Conservation (phyloP, 2,888 invertebrate species). For the Polydrusus cervinus region DNA sequence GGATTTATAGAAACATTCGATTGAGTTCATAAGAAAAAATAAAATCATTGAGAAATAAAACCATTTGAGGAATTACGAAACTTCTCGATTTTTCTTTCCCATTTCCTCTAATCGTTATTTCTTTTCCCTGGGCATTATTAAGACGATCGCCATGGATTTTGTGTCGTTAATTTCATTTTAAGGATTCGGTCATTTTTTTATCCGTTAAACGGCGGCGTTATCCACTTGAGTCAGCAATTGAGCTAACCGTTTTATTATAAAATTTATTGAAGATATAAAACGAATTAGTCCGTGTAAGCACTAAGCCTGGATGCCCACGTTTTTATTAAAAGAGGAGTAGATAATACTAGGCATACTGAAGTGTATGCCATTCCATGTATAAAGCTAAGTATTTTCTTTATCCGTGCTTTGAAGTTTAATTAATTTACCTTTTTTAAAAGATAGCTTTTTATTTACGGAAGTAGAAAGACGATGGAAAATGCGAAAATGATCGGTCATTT, state of each 20-base stretch:
- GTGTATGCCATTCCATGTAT: conserved; percentile 4
- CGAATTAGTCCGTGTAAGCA: conserved; percentile 33
- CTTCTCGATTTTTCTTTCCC: conserved; percentile 42
- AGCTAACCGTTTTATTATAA: conserved; percentile 36
- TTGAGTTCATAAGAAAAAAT: conserved; percentile 24
- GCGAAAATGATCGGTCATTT: conserved; percentile 31
- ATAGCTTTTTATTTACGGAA: conserved; percentile 27
- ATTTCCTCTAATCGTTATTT: conserved; percentile 44
- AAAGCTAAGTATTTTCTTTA: conserved; percentile 20
- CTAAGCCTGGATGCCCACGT: conserved; percentile 15
- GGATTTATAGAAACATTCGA: not conserved
- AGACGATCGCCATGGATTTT: conserved; percentile 46
- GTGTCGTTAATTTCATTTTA: conserved; percentile 50
- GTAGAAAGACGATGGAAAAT: conserved; percentile 11
- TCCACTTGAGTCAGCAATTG: conserved; percentile 48
- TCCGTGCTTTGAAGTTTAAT: not conserved
- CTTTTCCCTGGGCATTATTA: conserved; percentile 42
- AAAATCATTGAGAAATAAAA: conserved; percentile 44
- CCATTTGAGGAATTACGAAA: conserved; percentile 36
- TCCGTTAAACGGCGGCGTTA: conserved; percentile 36
- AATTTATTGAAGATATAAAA: conserved; percentile 48
- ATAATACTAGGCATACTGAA: not conserved
- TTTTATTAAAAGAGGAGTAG: conserved; percentile 8
- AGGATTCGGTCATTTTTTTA: conserved; percentile 49
- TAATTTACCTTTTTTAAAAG: conserved; percentile 28